Evolutionary conservation across 2,888 invertebrate genomes (phyloP).

Genomic region (Drosophila mettleri): DNA sequence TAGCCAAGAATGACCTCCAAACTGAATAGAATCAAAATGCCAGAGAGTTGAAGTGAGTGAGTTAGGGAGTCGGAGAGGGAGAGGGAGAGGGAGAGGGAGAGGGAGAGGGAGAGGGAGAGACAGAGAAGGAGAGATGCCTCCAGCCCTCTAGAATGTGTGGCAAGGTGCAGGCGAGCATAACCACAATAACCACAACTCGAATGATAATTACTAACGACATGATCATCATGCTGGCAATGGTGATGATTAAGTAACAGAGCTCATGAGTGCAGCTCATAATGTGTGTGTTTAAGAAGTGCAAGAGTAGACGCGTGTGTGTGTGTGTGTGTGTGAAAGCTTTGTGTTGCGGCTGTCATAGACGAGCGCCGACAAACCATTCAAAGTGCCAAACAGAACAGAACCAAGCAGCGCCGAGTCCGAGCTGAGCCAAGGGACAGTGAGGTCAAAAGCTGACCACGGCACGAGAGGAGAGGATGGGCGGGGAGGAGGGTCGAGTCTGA

Average conservation of each 20-base stretch:
- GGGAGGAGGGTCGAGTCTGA: neutral
- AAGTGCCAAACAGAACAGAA: constrained; percentile 75
- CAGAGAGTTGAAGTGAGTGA: constrained; percentile 16
- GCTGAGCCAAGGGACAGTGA: constrained; percentile 44
- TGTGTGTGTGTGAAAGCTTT: constrained; percentile 49
- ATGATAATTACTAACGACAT: constrained; percentile 23
- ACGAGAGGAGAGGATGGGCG: neutral
- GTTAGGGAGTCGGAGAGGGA: neutral
- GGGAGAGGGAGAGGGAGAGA: neutral
- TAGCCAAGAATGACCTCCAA: constrained; percentile 70
- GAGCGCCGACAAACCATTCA: constrained; percentile 63
- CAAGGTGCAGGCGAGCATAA: constrained; percentile 74
- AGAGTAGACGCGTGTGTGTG: constrained; percentile 13
- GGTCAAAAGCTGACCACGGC: constrained; percentile 23
- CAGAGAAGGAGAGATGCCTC: constrained; percentile 17
- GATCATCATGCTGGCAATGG: constrained; percentile 28
- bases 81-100: neutral
- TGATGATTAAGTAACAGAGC: constrained; percentile 49
- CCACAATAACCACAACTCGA: constrained; percentile 59
- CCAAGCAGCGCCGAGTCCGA: constrained; percentile 26
- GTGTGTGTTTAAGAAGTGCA: constrained; percentile 61
- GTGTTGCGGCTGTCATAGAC: constrained; percentile 48
- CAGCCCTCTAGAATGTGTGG: constrained; percentile 56
- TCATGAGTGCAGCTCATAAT: constrained; percentile 34
- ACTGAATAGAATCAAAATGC: constrained; percentile 55